These are phyloP conservation scores for Erinaceus europaeus DNA, from an alignment of 2,113 vertebrate species.

Conservation along the genomic window DNA sequence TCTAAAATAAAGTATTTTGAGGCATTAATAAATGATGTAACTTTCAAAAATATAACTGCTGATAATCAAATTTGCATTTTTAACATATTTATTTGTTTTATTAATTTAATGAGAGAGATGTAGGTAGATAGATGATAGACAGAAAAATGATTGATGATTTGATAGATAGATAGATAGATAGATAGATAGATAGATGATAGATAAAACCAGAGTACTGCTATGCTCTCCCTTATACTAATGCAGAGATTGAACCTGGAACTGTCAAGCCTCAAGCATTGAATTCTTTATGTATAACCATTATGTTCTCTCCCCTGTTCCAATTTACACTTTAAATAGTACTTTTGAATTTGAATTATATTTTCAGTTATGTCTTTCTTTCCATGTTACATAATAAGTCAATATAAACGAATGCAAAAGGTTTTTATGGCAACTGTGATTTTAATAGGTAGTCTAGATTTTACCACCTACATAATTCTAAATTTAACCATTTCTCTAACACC, in stretches of 20 bases:
- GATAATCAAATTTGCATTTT: background rate
- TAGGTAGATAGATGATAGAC: no score
- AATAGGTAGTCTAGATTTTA: conserved; percentile 35
- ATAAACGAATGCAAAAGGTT: background rate
- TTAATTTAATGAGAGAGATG: no score
- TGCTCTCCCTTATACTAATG: no score
- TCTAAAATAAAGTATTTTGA: background rate
- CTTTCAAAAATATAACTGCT: background rate
- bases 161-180: no score
- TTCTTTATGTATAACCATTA: no score
- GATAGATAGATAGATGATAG: no score
- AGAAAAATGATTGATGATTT: no score
- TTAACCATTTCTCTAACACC: conserved; percentile 14
- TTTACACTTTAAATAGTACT: background rate
- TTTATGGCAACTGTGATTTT: background rate
- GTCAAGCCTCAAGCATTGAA: no score
- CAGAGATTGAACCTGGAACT: no score
- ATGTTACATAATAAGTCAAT: background rate
- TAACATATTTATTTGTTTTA: no score
- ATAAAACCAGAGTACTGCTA: no score
- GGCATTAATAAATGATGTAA: background rate
- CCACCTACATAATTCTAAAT: conserved; percentile 43
- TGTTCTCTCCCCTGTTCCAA: no score
- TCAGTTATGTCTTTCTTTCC: background rate
- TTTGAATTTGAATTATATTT: background rate